Evolutionary conservation across 2,797 vertebrate species (phyloP), one percentile per base, ranked within the genome.

Genomic region (Poeciliopsis infans): DNA sequence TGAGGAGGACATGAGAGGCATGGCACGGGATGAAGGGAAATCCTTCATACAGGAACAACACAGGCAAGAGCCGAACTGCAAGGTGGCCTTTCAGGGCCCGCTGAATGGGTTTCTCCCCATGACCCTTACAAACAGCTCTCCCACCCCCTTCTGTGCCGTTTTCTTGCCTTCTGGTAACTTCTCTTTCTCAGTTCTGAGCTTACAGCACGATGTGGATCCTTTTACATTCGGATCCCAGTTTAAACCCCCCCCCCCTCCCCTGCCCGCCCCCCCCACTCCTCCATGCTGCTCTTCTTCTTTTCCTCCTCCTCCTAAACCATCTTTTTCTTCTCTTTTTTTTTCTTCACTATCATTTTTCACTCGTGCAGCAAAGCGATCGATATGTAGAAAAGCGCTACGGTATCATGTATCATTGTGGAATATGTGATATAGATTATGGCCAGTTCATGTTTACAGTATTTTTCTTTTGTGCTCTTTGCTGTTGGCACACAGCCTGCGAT

Each of bases 21-120:
- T 95, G 95, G 96, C 96, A 96, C 80, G 83, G 92, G 95, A 96
- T 96, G 86, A 96, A 96, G 94, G 94, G 88, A 94, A 94, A 93
- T 92, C 92, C 92, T 94, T 91, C 87, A 94, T 86, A 89, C 90
- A 92, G 88, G 81, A 86, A 93, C 92, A 93, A 95, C 89, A 94
- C 83, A 94, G 80, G 88, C 90, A 91, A 55, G 83, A 81, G 84
- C 87, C 86, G 76, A 84, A 91, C 91, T 72, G 87, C 82, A 83
- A 93, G 93, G 93, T 93, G 94, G 93, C 93, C 94, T 91, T 93
- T 93, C 89, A 92, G 92, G 89, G 85, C 88, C 80, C 83, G 89
- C 88, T 90, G 88, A 86, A 90, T 89, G 89, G 90, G 90, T 89
- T 93, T 86, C 88, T 94, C 93, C 92, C 90, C 71, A 28, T 94